Evolutionary conservation across 2,797 vertebrate genomes (phyloP).

Genomic region (Acanthis flammea): DNA sequence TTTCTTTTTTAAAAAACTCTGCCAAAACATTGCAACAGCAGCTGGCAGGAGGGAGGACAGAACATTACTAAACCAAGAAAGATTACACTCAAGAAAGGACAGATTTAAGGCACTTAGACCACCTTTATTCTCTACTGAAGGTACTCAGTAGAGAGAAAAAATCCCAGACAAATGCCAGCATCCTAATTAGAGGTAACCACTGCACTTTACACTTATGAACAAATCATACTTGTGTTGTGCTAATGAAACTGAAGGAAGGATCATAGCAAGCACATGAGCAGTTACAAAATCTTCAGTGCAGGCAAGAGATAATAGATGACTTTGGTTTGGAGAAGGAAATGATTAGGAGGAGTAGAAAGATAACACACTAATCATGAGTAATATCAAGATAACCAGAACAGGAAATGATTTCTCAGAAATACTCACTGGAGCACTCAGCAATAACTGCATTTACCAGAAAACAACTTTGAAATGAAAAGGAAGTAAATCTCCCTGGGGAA

Average conservation of each 20-base stretch:
- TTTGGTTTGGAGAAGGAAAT: background rate
- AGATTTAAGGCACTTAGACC: background rate
- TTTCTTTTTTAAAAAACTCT: background rate
- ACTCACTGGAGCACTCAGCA: background rate
- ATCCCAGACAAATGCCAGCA: background rate
- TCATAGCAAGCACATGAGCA: background rate
- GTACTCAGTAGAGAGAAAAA: background rate
- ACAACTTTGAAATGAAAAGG: background rate
- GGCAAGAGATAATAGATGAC: background rate
- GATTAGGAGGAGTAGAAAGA: background rate
- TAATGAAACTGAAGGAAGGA: background rate
- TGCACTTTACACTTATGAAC: background rate
- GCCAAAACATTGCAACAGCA: background rate
- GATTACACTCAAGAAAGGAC: background rate
- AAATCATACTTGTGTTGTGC: background rate
- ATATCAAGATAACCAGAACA: constrained; percentile 14
- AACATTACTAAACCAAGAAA: background rate
- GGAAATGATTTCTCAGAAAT: constrained; percentile 30
- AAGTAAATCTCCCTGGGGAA: background rate
- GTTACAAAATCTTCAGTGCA: background rate
- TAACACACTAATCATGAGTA: background rate
- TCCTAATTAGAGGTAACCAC: background rate
- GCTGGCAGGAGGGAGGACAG: background rate
- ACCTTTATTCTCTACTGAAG: background rate
- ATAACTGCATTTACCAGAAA: background rate